These are phyloP conservation scores for Phocides pigmalion DNA, from an alignment of 1,140 invertebrate species.

Conservation along the genomic window DNA sequence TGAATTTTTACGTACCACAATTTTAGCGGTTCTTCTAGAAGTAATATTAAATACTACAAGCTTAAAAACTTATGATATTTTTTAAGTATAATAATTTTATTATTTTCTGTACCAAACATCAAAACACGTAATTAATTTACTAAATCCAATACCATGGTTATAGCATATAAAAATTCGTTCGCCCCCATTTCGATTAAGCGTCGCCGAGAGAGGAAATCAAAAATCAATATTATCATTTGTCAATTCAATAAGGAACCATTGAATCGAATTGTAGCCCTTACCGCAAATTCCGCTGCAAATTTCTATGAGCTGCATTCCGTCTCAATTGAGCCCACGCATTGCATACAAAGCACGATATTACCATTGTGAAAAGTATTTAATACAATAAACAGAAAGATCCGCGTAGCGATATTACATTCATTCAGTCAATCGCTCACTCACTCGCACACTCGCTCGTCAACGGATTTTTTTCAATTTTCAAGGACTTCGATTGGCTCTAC, in stretches of 20 bases:
- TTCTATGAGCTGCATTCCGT: conserved; percentile 61
- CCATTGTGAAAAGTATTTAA: conserved; percentile 69
- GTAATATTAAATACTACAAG: no score
- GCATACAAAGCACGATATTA: conserved; percentile 56
- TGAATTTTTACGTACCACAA: no score
- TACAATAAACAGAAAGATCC: conserved; percentile 77
- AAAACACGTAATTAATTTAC: no score
- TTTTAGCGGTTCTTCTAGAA: no score
- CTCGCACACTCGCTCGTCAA: conserved; percentile 57
- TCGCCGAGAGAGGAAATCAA: conserved; percentile 29
- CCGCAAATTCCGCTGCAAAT: conserved; percentile 51
- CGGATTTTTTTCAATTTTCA: conserved; percentile 60
- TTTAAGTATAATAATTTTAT: no score
- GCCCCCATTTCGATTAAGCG: neutral
- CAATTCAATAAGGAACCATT: conserved; percentile 45
- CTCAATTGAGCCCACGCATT: conserved; percentile 59
- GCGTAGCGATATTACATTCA: conserved; percentile 70
- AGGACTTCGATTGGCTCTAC: conserved; percentile 75
- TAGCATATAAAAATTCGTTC: no score
- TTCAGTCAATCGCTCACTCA: conserved; percentile 59
- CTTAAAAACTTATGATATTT: no score
- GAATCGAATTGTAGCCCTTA: conserved; percentile 51
- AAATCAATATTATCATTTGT: conserved; percentile 55
- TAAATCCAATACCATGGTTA: no score
- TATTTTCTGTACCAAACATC: no score